Base-by-base conservation (phyloP, 2,113 vertebrate species). In the Emberiza fucata region DNA sequence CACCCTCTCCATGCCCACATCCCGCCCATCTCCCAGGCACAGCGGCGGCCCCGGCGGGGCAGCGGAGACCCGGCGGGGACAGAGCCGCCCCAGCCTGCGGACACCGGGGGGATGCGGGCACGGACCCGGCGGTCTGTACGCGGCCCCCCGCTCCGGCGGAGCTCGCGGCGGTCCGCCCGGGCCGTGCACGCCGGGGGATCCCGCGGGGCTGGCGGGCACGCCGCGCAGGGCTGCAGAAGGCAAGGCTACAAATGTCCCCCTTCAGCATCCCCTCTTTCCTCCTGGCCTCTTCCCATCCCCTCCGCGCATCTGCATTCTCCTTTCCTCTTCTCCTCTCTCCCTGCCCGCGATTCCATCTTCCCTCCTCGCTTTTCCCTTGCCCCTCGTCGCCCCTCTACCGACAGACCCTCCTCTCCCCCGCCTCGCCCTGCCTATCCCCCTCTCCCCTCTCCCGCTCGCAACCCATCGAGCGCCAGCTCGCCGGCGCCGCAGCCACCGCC, bases 81-180 rank as follows among this genome's bases (percentile, higher is more conserved):
- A 25, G 37, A 37, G 86, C 71, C n/a, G 22, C 12, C 37, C 23
- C 66, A 37, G 2, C 48, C 75, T 5, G 84, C 27, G 39, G 68
- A 12, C 64, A 21, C 0, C 10, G 31, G 1, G 71, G 28, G 42
- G 44, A 25, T 51, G 79, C 29, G 3, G 2, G 22, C 33, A 61
- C 63, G 7, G 27, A 61, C 12, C 57, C 57, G 19, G 61, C 24
- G 39, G 4, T 59, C 54, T 1, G 18, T 3, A 0, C 15, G 18
- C 12, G 12, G 7, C 23, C n/a, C 45, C 37, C 33, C 5, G 44
- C 56, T 47, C 76, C 53, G 40, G 60, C 47, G 27, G 69, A 15
- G 37, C 66, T 28, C 35, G 70, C 23, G 70, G 35, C 35, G 3
- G 11, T 22, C 48, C 59, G 61, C 28, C 61, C 29, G 22, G 18